These are phyloP conservation scores for Acrocephalus scirpaceus DNA, from an alignment of 2,797 vertebrate genomes.

Conservation along the genomic window DNA sequence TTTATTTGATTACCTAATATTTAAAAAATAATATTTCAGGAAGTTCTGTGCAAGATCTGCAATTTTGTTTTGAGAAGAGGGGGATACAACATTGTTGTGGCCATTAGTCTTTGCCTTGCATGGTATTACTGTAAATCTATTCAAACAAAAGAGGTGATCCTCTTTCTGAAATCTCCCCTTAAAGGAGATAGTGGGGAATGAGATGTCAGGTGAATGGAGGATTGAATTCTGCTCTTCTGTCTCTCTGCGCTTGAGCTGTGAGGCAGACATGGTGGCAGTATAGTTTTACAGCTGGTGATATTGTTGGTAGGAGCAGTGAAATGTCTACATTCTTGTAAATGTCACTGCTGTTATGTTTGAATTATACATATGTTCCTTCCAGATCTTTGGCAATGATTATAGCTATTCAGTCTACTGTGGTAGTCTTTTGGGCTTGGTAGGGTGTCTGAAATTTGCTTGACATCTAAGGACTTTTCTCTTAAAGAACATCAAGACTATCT, in stretches of 20 bases:
- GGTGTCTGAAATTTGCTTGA: neutral
- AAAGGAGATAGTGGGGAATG: neutral
- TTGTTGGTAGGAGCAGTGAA: neutral
- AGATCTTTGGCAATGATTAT: neutral
- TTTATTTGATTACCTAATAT: neutral
- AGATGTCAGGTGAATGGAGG: neutral
- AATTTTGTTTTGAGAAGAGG: neutral
- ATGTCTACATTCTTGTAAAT: neutral
- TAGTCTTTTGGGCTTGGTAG: neutral
- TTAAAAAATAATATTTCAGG: neutral
- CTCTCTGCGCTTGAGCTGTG: neutral
- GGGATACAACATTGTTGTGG: neutral
- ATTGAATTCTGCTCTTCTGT: neutral
- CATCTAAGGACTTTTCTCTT: neutral
- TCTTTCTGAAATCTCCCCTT: neutral
- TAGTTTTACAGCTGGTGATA: neutral
- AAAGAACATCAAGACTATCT: neutral
- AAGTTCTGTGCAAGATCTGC: neutral
- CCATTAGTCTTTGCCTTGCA: neutral
- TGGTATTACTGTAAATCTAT: neutral
- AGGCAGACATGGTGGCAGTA: neutral
- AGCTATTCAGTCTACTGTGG: neutral
- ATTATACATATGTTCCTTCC: neutral
- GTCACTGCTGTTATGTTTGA: neutral
- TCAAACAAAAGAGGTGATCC: rapidly evolving